Percentiles rank a stretch among this genome's conserved stretches.
phyloP scores from a whole-genome alignment of 2,113 vertebrate species.

The Micromys minutus region DNA sequence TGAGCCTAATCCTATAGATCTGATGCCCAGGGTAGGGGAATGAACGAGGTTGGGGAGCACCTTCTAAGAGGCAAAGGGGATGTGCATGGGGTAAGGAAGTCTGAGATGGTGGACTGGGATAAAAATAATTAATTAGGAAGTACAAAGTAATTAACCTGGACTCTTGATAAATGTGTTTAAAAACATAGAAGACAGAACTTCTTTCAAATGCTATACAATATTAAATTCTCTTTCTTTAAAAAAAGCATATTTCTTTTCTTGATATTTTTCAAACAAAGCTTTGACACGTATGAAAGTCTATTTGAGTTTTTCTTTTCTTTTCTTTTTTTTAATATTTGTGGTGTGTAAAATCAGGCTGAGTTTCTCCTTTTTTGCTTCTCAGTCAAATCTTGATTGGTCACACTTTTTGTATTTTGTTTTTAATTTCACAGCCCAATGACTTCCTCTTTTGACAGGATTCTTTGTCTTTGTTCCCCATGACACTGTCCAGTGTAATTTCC shows the following conservation, averaged over 20 bases:
- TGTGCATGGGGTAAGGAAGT: too few species aligned
- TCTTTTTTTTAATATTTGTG: neutral
- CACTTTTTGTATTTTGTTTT: neutral
- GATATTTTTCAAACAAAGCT: neutral
- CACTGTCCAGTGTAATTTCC: conserved; percentile 6
- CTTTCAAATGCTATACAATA: conserved; percentile 1
- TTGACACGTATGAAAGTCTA: neutral
- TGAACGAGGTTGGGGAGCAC: too few species aligned
- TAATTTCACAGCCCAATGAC: neutral
- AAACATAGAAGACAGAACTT: neutral
- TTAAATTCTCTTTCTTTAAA: conserved; percentile 31
- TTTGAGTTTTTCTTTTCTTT: too few species aligned
- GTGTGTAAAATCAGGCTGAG: neutral
- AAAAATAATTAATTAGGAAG: neutral
- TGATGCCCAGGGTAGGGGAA: too few species aligned
- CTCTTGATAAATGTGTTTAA: conserved; percentile 15
- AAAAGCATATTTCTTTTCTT: neutral
- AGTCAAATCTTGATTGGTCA: neutral
- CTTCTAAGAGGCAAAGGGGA: too few species aligned
- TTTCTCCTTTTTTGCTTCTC: neutral
- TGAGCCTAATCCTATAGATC: too few species aligned
- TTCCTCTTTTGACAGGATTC: conserved; percentile 33
- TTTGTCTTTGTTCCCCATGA: conserved; percentile 40
- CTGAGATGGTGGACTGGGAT: too few species aligned
- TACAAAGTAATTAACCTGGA: neutral